Evolutionary conservation across 2,113 vertebrate genomes (phyloP).

Genomic region (Lampris megalopsis): DNA sequence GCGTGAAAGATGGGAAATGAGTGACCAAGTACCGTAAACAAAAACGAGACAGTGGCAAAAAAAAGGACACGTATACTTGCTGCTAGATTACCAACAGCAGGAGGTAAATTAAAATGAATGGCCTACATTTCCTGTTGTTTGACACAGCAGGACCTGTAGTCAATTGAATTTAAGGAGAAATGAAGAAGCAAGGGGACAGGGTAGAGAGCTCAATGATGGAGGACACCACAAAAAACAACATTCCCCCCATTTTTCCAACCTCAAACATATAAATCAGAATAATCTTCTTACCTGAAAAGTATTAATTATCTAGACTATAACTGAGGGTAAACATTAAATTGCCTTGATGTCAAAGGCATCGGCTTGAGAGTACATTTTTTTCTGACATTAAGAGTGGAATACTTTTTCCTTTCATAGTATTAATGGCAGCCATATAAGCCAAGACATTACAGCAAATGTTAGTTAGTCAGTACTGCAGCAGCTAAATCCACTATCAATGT

Average conservation of each 20-base stretch:
- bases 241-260: no score
- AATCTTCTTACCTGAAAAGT: no score
- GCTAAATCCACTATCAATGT: constrained; percentile 35
- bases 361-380: background rate
- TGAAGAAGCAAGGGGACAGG: background rate
- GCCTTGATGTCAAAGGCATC: constrained; percentile 24
- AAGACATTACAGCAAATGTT: constrained; percentile 35
- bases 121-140: constrained; percentile 5
- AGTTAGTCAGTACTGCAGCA: constrained; percentile 51
- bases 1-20: constrained; percentile 29
- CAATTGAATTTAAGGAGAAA: background rate
- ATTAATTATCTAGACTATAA: no score
- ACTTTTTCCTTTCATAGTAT: constrained; percentile 15
- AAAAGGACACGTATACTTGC: constrained; percentile 16
- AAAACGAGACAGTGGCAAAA: constrained; percentile 33
- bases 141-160: constrained; percentile 35
- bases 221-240: no score
- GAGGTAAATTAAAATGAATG: constrained; percentile 40
- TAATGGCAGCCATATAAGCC: constrained; percentile 17
- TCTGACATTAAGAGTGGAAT: constrained; percentile 26
- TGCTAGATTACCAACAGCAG: constrained; percentile 37
- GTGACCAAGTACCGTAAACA: background rate
- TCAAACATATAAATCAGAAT: no score
- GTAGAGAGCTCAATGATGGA: background rate
- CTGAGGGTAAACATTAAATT: background rate